Evolutionary conservation across 1,140 invertebrate genomes (phyloP), one percentile per base, ranked within the genome.

Genomic region (Orchesella cincta): DNA sequence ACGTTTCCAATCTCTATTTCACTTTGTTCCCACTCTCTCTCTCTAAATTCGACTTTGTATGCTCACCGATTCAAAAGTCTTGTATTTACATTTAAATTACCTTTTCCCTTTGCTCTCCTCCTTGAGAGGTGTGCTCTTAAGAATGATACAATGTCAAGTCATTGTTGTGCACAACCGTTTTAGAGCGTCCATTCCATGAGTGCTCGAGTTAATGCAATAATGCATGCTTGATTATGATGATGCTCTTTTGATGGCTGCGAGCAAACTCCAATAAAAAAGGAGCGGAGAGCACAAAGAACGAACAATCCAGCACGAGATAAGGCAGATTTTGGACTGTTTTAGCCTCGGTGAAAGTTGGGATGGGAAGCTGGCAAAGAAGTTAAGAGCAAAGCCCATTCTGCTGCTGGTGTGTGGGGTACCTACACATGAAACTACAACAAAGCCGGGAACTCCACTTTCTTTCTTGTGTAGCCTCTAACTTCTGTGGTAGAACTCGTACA

Each of bases 301-400:
- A 57, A 23, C 54, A 57, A 67, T 31, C 62, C 62, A 67, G 62
- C 62, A 67, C 62, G 62, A 67, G 62, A 67, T 67, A 67, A 67
- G 62, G 62, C 62, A 67, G 62, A 67, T 67, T 67, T 33, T 29
- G 62, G 62, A 67, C 62, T 67, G 62, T 33, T 29, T 29, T 67
- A 12, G 29, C 62, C 62, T n/a, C n/a, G n/a, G n/a, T 31, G 33
- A 67, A 26, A 67, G 2, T 67, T 29, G 12, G 8, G 62, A 8
- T 67, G 62, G 26, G 5, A 31, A 8, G 5, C 62, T 33, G 33
- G 12, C 28, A 67, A 8, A 29, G 1, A 67, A 67, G 62, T 31
- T 33, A 2, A 31, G 31, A 14, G 23, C 31, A 26, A 12, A 31
- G 29, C 29, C 5, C 28, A 3, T 8, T 67, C 1, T 29, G 29